Evolutionary conservation across 2,888 invertebrate genomes (phyloP), one percentile per base, ranked within the genome.

Genomic region (Clistopyga incitator): DNA sequence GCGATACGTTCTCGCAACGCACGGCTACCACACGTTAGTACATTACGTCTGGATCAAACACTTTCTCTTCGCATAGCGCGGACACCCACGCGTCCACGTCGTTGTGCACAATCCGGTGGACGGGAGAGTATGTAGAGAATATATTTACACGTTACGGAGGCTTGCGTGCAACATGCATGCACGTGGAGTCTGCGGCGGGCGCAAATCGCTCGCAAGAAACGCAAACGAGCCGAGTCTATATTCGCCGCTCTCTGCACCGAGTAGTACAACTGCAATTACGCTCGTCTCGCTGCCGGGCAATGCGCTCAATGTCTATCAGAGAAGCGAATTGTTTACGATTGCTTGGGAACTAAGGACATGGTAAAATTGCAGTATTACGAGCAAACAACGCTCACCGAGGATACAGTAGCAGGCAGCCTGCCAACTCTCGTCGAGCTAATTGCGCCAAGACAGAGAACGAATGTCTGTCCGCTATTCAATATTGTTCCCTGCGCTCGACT

Each of bases 41-140:
- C 42, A 75, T 56, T 38, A 29, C 70, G 42, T 45, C 25, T 79
- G 20, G 88, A 84, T 56, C 68, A 50, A 70, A 86, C 86, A 89
- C 90, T 90, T 90, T 90, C 90, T 88, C 89, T 86, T 78, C 79
- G 87, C 87, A 86, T 87, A 85, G 85, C 89, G 83, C 76, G 64
- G 84, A 89, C 90, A 86, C 90, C 89, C 88, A 90, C 90, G 85
- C 87, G 42, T 59, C 50, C 50, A 38, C 75, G 64, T 50, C 67
- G 76, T 67, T 50, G 47, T 23, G 61, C 50, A 13, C 72, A 67
- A 67, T 77, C 68, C n/a, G 50, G 25, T 54, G 42, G 25, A 42
- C 50, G 20, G 42, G 54, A 15, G 50, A 45, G 13, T 38, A 42
- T 45, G 29, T 20, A 18, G 38, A 10, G 34, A 15, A 18, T 65